phyloP scores from a whole-genome alignment of 2,113 vertebrate species.

The Mustelus asterias region DNA sequence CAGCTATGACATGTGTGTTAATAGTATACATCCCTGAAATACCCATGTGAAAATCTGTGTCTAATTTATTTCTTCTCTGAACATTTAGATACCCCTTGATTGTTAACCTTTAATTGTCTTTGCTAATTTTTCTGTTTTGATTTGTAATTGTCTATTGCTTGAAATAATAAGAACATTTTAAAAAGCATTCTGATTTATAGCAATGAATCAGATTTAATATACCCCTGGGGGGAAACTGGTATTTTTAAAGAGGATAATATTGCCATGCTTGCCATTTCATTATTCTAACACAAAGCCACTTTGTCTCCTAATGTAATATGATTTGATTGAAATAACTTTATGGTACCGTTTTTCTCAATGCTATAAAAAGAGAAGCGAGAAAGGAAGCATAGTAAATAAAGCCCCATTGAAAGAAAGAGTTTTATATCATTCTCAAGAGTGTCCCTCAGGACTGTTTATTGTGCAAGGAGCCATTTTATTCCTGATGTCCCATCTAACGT shows the following conservation, averaged over 20 bases:
- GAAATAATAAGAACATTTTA: neutral
- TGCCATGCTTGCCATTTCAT: neutral
- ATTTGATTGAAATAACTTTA: neutral
- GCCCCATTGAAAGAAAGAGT: neutral
- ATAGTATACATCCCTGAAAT: neutral
- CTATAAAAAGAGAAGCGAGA: neutral
- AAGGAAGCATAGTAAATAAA: neutral
- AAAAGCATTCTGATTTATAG: neutral
- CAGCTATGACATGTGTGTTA: neutral
- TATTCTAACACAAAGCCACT: neutral
- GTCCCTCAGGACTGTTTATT: neutral
- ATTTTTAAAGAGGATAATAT: neutral
- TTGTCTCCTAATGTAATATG: neutral
- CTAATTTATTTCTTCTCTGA: neutral
- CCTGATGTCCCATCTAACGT: neutral
- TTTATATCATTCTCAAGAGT: neutral
- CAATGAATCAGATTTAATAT: neutral
- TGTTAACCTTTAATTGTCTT: neutral
- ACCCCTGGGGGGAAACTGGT: neutral
- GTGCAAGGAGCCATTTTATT: neutral
- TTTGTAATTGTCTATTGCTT: neutral
- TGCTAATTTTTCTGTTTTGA: neutral
- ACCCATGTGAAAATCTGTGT: neutral
- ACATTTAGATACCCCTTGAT: neutral
- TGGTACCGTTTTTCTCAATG: neutral